phyloP scores from a whole-genome alignment of 2,888 invertebrate species.

The Drosophila bunnanda region DNA sequence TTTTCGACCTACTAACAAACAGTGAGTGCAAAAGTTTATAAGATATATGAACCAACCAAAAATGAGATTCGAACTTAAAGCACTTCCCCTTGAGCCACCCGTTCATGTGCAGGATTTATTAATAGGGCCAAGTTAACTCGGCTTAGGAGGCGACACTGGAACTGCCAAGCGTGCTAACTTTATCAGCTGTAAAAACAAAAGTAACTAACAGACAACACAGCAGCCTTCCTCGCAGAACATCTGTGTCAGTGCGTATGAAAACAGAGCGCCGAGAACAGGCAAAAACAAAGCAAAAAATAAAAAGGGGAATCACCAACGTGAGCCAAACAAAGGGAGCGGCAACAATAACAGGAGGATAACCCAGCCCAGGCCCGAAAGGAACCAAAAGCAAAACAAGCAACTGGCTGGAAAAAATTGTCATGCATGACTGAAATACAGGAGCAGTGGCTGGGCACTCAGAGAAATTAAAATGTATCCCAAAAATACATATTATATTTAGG shows the following conservation, averaged over 20 bases:
- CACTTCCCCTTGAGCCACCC: conserved; percentile 1
- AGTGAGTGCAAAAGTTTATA: not conserved
- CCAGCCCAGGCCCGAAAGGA: conserved; percentile 25
- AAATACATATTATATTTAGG: too few species aligned
- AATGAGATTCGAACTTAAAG: conserved; percentile 7
- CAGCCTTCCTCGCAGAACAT: conserved; percentile 48
- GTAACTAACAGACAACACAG: conserved; percentile 18
- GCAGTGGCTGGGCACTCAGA: conserved; percentile 25
- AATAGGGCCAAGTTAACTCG: conserved; percentile 54
- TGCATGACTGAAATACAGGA: conserved; percentile 78
- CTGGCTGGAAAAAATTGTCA: conserved; percentile 73
- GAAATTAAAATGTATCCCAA: not conserved
- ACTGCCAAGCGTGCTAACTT: conserved; percentile 53
- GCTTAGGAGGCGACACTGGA: conserved; percentile 58
- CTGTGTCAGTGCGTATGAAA: conserved; percentile 63
- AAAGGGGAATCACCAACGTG: conserved; percentile 30
- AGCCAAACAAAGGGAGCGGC: conserved; percentile 32
- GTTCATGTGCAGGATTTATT: conserved; percentile 23
- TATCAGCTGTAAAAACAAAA: conserved; percentile 69
- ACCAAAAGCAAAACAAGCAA: conserved; percentile 54
- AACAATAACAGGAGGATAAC: conserved; percentile 32
- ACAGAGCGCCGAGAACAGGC: conserved; percentile 19
- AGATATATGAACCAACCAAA: not conserved
- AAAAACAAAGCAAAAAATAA: conserved; percentile 15
- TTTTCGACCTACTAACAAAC: not conserved